Evolutionary conservation across 1,140 invertebrate species (phyloP).

Genomic region (Penaeus vannamei): DNA sequence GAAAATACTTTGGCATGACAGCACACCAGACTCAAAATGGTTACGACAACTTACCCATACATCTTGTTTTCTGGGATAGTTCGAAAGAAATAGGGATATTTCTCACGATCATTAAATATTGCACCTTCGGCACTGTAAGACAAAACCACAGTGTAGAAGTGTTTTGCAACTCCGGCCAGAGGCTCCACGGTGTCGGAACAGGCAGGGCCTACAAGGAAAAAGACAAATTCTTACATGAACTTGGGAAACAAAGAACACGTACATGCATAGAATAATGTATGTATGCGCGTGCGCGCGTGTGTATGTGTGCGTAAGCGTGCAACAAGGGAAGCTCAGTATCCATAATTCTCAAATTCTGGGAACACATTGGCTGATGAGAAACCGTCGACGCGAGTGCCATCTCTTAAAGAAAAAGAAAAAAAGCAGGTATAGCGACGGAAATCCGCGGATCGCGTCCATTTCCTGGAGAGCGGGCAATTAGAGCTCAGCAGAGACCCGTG

Average conservation of each 20-base stretch:
- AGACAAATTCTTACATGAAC: constrained; percentile 31
- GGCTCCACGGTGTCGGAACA: constrained; percentile 89
- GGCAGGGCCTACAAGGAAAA: constrained; percentile 78
- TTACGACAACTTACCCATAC: constrained; percentile 75
- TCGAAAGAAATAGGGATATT: constrained; percentile 87
- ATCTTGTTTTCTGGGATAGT: constrained; percentile 86
- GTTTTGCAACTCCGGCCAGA: constrained; percentile 83
- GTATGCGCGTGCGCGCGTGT: no score
- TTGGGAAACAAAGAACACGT: neutral
- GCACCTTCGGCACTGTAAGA: constrained; percentile 84
- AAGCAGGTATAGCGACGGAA: no score
- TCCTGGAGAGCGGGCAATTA: no score
- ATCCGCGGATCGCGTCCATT: no score
- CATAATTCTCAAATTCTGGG: no score
- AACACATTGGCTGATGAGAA: no score
- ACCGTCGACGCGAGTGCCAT: no score
- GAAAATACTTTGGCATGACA: neutral
- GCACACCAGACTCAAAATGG: neutral
- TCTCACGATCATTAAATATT: constrained; percentile 74
- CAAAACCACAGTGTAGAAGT: constrained; percentile 83
- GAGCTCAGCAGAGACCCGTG: no score
- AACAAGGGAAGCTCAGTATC: no score
- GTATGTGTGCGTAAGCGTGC: no score
- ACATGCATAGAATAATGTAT: neutral
- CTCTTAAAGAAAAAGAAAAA: no score